A percentile compares a stretch with the other conserved stretches of the same genome.
Conservation (phyloP, 1,140 invertebrate species). For the Macrobrachium rosenbergii region DNA sequence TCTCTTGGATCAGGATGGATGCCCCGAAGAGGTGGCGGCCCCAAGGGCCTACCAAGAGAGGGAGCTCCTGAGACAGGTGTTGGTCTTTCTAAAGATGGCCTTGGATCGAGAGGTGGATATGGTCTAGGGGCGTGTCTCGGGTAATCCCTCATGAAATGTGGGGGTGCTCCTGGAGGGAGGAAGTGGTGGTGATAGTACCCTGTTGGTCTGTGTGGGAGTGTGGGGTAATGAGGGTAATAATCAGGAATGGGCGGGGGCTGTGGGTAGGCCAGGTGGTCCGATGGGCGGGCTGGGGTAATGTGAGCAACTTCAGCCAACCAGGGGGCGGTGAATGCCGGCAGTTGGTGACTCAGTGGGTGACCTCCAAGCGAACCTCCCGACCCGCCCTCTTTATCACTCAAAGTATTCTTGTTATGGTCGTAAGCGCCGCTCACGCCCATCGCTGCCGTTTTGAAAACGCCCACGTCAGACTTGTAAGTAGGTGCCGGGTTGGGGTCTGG, state of each 20-base stretch:
- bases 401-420: conserved; percentile 55
- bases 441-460: conserved; percentile 46
- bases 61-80: conserved; percentile 48
- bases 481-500: conserved; percentile 40
- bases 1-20: conserved; percentile 43
- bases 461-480: conserved; percentile 46
- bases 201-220: conserved; percentile 51
- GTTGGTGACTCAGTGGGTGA: conserved; percentile 36
- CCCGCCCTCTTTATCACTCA: conserved; percentile 50
- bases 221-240: conserved; percentile 64
- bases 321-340: conserved; percentile 65
- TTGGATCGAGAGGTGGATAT: conserved; percentile 48
- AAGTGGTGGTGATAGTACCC: conserved; percentile 60
- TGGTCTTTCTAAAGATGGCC: conserved; percentile 48
- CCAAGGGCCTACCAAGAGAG: conserved; percentile 50
- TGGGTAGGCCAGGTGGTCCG: conserved; percentile 51
- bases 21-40: conserved; percentile 50
- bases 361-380: conserved; percentile 37
- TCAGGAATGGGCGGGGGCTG: conserved; percentile 54
- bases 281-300: conserved; percentile 61
- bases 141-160: conserved; percentile 60
- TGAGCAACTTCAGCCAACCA: conserved; percentile 65
- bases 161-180: conserved; percentile 42
- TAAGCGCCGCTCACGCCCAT: conserved; percentile 32
- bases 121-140: conserved; percentile 57